A percentile compares a stretch with the other conserved stretches of the same genome.
phyloP scores from a whole-genome alignment of 2,888 invertebrate species.

The Apeira syringaria region DNA sequence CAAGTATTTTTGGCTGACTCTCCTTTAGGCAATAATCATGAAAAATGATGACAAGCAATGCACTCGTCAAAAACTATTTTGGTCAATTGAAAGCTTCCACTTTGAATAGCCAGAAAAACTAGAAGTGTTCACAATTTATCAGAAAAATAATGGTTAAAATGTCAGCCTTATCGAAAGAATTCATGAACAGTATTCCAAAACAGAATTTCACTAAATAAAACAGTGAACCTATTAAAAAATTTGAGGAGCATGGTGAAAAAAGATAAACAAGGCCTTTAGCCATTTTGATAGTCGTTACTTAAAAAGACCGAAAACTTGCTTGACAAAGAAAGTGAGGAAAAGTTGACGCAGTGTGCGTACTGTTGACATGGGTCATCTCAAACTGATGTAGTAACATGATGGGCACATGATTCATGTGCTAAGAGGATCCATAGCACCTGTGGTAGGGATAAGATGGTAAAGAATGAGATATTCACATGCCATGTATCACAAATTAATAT shows the following conservation, averaged over 20 bases:
- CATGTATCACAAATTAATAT: no score
- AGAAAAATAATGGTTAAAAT: slow-evolving; percentile 3
- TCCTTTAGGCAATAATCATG: slow-evolving; percentile 1
- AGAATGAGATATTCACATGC: no score
- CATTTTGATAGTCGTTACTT: slow-evolving; percentile 1
- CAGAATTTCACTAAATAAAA: slow-evolving; percentile 2
- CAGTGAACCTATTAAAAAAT: not conserved
- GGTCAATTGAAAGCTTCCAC: slow-evolving; percentile 2
- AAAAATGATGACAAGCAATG: slow-evolving; percentile 2
- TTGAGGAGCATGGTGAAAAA: slow-evolving; percentile 1
- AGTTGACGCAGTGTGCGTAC: no score
- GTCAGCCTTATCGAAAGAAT: not conserved
- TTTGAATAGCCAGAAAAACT: not conserved
- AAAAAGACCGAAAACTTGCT: no score
- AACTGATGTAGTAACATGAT: no score
- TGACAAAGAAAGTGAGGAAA: no score
- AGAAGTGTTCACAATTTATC: slow-evolving; percentile 1
- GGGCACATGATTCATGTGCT: no score
- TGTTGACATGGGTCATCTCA: no score
- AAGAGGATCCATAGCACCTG: no score
- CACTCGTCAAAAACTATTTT: slow-evolving; percentile 4
- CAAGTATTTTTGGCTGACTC: slow-evolving; percentile 1
- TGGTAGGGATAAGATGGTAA: no score
- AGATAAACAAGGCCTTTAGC: slow-evolving; percentile 1
- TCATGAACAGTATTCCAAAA: slow-evolving; percentile 2